Conservation (phyloP, 2,113 vertebrate genomes). For the Meleagris gallopavo region DNA sequence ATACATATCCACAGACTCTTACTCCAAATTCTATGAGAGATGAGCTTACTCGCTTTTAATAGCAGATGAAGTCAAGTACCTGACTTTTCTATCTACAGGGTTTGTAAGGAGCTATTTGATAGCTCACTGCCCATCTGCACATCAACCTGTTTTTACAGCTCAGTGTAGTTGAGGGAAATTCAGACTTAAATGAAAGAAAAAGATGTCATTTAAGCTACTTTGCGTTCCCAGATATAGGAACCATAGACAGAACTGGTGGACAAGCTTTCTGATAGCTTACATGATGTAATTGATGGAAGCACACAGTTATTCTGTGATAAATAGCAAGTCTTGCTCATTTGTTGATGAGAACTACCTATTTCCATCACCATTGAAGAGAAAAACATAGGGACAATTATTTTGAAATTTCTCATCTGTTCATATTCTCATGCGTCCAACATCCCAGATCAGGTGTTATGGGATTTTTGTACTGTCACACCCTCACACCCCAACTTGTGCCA, state of each 20-base stretch:
- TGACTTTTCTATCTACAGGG: neutral
- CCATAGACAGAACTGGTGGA: neutral
- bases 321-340: neutral
- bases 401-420: neutral
- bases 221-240: neutral
- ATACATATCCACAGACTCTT: neutral
- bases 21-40: neutral
- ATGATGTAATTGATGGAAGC: neutral
- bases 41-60: neutral
- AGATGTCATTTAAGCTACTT: neutral
- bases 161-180: neutral
- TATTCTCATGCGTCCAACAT: neutral
- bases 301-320: neutral
- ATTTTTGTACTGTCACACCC: neutral
- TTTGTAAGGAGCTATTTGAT: neutral
- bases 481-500: no score
- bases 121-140: fast-evolving
- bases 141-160: neutral
- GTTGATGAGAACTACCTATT: neutral
- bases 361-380: neutral
- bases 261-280: neutral
- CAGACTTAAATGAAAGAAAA: neutral
- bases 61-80: neutral
- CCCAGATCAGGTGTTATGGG: neutral
- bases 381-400: neutral